These are phyloP conservation scores for Malurus alboscapulatus DNA, from an alignment of 2,113 vertebrate genomes.

Conservation along the genomic window DNA sequence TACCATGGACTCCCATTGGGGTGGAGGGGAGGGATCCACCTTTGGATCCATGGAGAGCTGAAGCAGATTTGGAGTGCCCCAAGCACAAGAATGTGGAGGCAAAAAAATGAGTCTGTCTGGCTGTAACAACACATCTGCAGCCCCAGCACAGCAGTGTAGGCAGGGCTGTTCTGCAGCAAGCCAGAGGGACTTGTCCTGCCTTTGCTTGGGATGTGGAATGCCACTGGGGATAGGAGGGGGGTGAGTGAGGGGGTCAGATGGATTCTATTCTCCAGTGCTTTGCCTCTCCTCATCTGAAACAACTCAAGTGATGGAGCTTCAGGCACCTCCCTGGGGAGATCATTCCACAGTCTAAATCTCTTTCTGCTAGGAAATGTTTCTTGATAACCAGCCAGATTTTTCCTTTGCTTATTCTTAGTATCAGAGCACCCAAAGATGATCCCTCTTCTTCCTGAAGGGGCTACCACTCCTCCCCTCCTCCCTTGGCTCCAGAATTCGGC, in stretches of 20 bases:
- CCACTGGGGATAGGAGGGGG: background rate
- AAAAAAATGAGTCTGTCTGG: background rate
- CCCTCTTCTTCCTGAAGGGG: background rate
- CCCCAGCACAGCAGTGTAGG: background rate
- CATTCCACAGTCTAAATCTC: conserved; percentile 48
- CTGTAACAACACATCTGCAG: background rate
- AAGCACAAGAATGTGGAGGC: background rate
- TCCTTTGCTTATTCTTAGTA: conserved; percentile 27
- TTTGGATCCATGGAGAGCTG: background rate
- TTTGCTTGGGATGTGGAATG: background rate
- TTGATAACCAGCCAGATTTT: conserved; percentile 34
- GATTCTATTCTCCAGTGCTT: background rate
- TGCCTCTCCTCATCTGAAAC: conserved; percentile 25
- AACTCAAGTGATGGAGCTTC: conserved; percentile 14
- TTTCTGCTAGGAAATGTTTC: conserved; percentile 43
- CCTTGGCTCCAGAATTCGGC: background rate
- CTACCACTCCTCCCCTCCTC: background rate
- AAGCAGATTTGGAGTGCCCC: background rate
- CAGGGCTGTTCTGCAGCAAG: background rate
- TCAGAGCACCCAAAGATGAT: conserved; percentile 5
- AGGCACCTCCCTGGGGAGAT: conserved; percentile 35
- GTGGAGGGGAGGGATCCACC: background rate
- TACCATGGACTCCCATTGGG: background rate
- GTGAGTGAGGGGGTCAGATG: background rate
- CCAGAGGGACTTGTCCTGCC: background rate